Evolutionary conservation across 2,888 invertebrate genomes (phyloP).

Genomic region (Prosapia bicincta): DNA sequence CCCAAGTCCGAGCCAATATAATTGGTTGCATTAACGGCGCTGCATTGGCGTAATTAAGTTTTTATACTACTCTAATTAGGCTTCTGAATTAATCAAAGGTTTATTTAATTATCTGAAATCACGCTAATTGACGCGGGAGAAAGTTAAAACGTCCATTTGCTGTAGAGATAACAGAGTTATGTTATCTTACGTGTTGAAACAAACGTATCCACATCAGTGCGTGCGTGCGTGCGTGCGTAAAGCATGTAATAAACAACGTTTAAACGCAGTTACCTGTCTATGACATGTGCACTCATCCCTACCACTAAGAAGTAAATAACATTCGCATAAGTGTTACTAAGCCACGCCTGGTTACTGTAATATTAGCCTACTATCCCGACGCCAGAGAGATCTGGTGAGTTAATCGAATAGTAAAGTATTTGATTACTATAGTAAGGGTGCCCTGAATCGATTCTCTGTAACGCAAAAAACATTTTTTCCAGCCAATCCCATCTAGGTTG

Average conservation of each 20-base stretch:
- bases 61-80: background rate
- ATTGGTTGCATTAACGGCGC: background rate
- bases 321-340: too few species aligned
- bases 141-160: background rate
- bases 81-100: background rate
- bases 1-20: background rate
- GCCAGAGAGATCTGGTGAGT: too few species aligned
- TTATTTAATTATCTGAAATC: background rate
- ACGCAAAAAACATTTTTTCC: too few species aligned
- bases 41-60: background rate
- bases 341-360: too few species aligned
- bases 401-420: too few species aligned
- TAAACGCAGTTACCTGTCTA: background rate
- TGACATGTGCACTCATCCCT: background rate
- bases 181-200: background rate
- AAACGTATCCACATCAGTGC: background rate
- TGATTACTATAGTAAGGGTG: too few species aligned
- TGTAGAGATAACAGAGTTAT: background rate
- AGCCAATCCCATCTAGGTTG: too few species aligned
- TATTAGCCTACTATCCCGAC: too few species aligned
- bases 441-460: too few species aligned
- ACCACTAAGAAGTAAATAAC: too few species aligned
- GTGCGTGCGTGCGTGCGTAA: background rate
- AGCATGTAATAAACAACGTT: background rate
- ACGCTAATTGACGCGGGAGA: background rate